Evolutionary conservation across 2,888 invertebrate species (phyloP).

Genomic region (Hedychridium roseum): DNA sequence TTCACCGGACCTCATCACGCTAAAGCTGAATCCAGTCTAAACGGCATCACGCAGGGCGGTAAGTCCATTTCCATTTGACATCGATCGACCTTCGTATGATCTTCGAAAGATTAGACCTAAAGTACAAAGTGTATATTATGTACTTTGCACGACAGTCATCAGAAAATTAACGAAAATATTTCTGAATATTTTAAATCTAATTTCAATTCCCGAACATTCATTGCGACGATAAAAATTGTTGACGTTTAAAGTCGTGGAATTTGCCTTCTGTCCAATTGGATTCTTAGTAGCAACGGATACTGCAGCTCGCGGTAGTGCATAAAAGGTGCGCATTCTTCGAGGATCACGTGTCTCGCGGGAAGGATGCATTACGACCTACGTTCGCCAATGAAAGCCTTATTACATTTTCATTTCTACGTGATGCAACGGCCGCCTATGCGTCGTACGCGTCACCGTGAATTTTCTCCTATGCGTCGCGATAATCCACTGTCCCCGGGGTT

Average conservation of each 20-base stretch:
- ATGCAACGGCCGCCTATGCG: constrained; percentile 34
- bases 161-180: too few species aligned
- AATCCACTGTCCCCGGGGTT: not conserved
- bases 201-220: too few species aligned
- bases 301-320: constrained; percentile 12
- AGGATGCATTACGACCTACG: constrained; percentile 24
- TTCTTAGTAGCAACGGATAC: too few species aligned
- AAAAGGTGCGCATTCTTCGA: constrained; percentile 32
- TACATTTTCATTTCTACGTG: constrained; percentile 20
- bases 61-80: constrained; percentile 22
- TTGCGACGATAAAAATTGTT: too few species aligned
- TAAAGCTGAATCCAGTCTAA: constrained; percentile 70
- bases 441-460: constrained; percentile 17
- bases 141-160: too few species aligned
- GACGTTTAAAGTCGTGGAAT: too few species aligned
- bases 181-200: too few species aligned
- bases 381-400: constrained; percentile 15
- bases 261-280: too few species aligned
- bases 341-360: constrained; percentile 11
- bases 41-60: constrained; percentile 71
- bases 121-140: too few species aligned
- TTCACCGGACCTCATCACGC: constrained; percentile 73
- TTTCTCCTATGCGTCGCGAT: not conserved
- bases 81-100: too few species aligned
- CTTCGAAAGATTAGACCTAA: not conserved